A percentile compares a stretch with the other conserved stretches of the same genome.
Evolutionary conservation across 2,888 invertebrate genomes (phyloP).

Genomic region (Amphipyra berbera): DNA sequence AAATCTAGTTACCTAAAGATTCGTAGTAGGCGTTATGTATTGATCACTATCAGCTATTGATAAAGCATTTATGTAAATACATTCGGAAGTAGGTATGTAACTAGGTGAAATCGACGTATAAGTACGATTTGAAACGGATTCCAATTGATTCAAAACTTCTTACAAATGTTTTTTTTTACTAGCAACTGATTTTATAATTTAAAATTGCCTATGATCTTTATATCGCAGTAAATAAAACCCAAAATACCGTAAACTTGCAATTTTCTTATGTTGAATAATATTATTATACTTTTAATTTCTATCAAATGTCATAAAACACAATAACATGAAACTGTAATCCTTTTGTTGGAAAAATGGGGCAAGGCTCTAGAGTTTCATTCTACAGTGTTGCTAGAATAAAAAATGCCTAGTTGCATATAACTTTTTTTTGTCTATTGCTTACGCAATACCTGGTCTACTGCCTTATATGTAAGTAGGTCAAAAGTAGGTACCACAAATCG

Average conservation of each 20-base stretch:
- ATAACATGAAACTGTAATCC: slow-evolving; percentile 16
- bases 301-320: slow-evolving; percentile 23
- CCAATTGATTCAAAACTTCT: slow-evolving; percentile 18
- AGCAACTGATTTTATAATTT: background rate
- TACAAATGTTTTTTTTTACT: slow-evolving; percentile 19
- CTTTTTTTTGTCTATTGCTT: background rate
- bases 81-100: slow-evolving; percentile 9
- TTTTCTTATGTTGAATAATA: background rate
- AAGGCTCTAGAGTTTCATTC: slow-evolving; percentile 35
- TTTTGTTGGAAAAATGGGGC: slow-evolving; percentile 43
- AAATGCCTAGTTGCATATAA: slow-evolving; percentile 1
- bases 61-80: slow-evolving; percentile 28
- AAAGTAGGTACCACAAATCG: no score
- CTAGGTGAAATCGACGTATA: slow-evolving; percentile 46
- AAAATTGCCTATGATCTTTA: slow-evolving; percentile 1
- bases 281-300: background rate
- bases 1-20: slow-evolving; percentile 18
- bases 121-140: slow-evolving; percentile 20
- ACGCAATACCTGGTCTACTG: background rate
- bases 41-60: slow-evolving; percentile 2
- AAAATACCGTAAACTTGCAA: slow-evolving; percentile 3
- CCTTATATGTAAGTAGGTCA: no score
- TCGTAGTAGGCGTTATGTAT: slow-evolving; percentile 8
- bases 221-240: background rate
- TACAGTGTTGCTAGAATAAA: slow-evolving; percentile 16